Base-by-base conservation (phyloP, 2,888 invertebrate species). In the Heteropelma amictum region DNA sequence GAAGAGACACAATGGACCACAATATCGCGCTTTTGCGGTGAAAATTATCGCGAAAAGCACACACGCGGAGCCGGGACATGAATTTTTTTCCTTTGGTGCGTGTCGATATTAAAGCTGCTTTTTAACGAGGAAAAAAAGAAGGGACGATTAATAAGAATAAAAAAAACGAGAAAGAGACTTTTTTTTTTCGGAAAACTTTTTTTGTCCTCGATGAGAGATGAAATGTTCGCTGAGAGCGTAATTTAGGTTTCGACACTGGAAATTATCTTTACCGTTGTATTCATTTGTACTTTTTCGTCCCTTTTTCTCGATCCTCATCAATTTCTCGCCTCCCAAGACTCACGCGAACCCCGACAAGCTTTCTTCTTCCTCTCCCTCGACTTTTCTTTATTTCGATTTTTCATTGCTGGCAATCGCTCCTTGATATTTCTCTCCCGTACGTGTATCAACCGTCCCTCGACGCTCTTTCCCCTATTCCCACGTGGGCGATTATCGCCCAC, bases 61-160 rank as follows among this genome's bases (percentile, higher is more conserved):
- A 17, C 30, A 30, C 23, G 2, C 28, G 35, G 51, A 19, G 58
- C 51, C 45, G 76, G 77, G 75, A 73, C 76, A 73, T 77, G 76
- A 78, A 76, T 61, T 17, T 60, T 56, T 79, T 64, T 72, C 72
- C 77, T 77, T 79, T 78, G 80, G 80, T 81, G 84, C 82, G 70
- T 79, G 69, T 77, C 26, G 12, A 38, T 38, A 38, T 38, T 35
- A 81, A 85, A 84, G 84, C 84, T 85, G 83, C 82, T 83, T 81
- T 83, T 80, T 78, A 81, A 79, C 79, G 49, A 53, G 53, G 64
- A 60, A 69, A 60, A 65, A 65, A 68, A 64, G 67, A 71, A 38
- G 58, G 10, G 14, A 49, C 7, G 76, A 75, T 40, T 61, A 58
- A 56, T 68, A 58, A 64, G 38, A 47, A 72, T 42, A 70, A 49